These are phyloP conservation scores for Aphidius colemani DNA, from an alignment of 2,888 invertebrate species.

Conservation along the genomic window DNA sequence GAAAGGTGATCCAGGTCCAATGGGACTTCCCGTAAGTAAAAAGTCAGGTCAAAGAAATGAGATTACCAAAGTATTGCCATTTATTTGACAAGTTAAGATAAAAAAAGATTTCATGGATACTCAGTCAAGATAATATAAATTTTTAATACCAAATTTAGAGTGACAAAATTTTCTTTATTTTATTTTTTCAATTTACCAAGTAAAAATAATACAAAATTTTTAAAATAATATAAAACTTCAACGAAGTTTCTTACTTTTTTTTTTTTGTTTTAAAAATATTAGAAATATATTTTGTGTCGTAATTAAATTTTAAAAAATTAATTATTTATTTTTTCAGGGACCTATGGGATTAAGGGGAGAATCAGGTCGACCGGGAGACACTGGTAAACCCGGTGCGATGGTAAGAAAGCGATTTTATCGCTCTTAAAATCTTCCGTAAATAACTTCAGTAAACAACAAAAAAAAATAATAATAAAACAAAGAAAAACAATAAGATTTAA, in stretches of 20 bases:
- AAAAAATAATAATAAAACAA: too few relatives aligned
- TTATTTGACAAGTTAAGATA: slow-evolving; percentile 15
- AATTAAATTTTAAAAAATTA: neutral
- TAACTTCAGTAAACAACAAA: neutral
- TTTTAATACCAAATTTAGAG: too few relatives aligned
- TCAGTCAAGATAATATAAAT: too few relatives aligned
- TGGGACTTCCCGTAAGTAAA: slow-evolving; percentile 91
- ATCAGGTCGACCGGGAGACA: slow-evolving; percentile 72
- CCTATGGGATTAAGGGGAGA: slow-evolving; percentile 82
- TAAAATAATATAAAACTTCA: too few relatives aligned
- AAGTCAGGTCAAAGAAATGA: slow-evolving; percentile 22
- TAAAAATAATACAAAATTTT: too few relatives aligned
- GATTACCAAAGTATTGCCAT: slow-evolving; percentile 8
- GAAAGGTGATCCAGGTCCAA: slow-evolving; percentile 88
- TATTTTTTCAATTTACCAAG: too few relatives aligned
- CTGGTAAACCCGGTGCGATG: slow-evolving; percentile 77
- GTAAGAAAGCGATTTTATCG: slow-evolving; percentile 68
- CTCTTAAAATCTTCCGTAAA: slow-evolving; percentile 50
- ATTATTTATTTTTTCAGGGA: slow-evolving; percentile 65
- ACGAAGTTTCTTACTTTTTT: too few relatives aligned
- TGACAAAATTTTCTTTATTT: too few relatives aligned
- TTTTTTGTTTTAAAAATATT: too few relatives aligned
- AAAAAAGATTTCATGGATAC: neutral
- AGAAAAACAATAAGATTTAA: too few relatives aligned
- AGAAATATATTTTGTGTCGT: too few relatives aligned